Evolutionary conservation across 2,797 vertebrate species (phyloP), one percentile per base, ranked within the genome.

Genomic region (Sebastes cheni): DNA sequence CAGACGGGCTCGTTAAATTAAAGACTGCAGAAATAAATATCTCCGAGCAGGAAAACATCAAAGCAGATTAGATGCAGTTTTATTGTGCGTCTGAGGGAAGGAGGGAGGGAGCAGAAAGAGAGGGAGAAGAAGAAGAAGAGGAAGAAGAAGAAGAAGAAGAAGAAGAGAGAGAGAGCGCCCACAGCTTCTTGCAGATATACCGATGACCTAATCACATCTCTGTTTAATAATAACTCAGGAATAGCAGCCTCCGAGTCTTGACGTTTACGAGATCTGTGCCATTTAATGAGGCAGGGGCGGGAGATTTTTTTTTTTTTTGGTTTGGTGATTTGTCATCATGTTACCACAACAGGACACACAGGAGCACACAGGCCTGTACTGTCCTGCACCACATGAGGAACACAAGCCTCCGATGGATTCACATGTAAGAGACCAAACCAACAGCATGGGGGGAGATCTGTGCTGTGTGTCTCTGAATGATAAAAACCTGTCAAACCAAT

Each of bases 341-440:
- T 87, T 89, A 84, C 88, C 86, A 88, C 87, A 93, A 78, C 89
- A 88, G 80, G 84, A 81, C 81, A n/a, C 50, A 52, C 50, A 52
- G 20, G 50, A 52, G 80, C 89, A 84, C 89, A 92, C 86, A 81
- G 30, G 50, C 9, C 29, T 20, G 67, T 71, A 12, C 25, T 42
- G 67, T 71, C 14, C 25, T 42, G 18, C 18, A 46, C 32, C 16
- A 18, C 54, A 59, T 1, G 50, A 67, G 27, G 23, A 64, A 16
- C 69, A 72, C 20, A 72, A 64, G 75, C 64, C 25, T 64, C 64
- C 9, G 46, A 39, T 52, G 42, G 42, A 46, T 7, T 16, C 39
- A 66, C 4, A 5, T 22, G 42, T 30, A 72, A 52, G 39, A 61
- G 20, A 72, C 65, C 81, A 76, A 54, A 55, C 2, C 22, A 46